Evolutionary conservation across 2,797 vertebrate species (phyloP).

Genomic region (Hemitrygon akajei): DNA sequence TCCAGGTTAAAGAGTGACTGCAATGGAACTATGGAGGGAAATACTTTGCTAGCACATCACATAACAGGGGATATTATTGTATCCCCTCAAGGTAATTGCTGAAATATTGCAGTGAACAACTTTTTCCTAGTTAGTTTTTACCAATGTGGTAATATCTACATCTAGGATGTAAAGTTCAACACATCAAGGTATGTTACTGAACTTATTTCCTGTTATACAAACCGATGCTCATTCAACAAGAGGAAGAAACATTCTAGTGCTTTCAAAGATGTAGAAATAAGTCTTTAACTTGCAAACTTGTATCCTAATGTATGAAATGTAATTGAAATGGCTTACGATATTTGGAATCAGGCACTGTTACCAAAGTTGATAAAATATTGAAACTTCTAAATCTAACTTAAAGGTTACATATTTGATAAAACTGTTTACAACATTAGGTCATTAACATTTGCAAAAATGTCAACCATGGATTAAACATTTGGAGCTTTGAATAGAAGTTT

Average conservation of each 20-base stretch:
- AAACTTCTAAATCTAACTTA: neutral
- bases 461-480: neutral
- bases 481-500: neutral
- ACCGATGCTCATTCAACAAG: neutral
- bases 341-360: neutral
- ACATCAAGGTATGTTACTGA: neutral
- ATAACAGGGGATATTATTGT: neutral
- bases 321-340: neutral
- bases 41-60: neutral
- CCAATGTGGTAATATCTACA: neutral
- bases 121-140: neutral
- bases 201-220: neutral
- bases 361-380: neutral
- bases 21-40: neutral
- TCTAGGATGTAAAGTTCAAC: neutral
- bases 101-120: neutral
- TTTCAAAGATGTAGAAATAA: neutral
- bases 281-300: neutral
- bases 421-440: neutral
- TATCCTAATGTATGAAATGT: neutral
- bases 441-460: neutral
- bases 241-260: slow-evolving; percentile 9
- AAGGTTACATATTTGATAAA: neutral
- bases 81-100: slow-evolving; percentile 19
- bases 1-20: slow-evolving; percentile 16